phyloP scores from a whole-genome alignment of 2,888 invertebrate species.

The Autographa gamma region DNA sequence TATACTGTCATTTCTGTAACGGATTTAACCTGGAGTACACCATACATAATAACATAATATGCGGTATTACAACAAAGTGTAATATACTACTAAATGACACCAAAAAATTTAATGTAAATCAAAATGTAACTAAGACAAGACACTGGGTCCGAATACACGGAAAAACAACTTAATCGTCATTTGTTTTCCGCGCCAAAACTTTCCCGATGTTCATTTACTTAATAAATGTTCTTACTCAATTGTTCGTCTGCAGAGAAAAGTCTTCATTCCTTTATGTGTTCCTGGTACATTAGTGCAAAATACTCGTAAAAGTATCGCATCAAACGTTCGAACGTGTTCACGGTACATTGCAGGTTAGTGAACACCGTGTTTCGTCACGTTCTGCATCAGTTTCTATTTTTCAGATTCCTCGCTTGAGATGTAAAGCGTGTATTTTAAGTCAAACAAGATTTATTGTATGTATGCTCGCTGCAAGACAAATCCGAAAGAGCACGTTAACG shows the following conservation, averaged over 20 bases:
- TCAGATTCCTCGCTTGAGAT: conserved; percentile 15
- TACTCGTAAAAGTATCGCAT: conserved; percentile 29
- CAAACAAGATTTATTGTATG: conserved; percentile 5
- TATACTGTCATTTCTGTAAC: too few relatives aligned
- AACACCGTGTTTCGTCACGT: conserved; percentile 9
- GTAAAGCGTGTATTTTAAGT: conserved; percentile 9
- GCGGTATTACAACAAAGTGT: too few relatives aligned
- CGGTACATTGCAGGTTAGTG: conserved; percentile 20
- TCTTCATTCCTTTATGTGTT: neutral
- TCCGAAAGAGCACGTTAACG: conserved; percentile 6
- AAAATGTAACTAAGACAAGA: too few relatives aligned
- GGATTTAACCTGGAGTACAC: too few relatives aligned
- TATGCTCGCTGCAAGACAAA: neutral
- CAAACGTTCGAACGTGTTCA: conserved; percentile 25
- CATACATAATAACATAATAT: too few relatives aligned
- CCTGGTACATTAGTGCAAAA: conserved; percentile 11
- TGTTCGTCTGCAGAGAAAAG: neutral
- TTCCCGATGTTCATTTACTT: neutral
- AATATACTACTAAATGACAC: too few relatives aligned
- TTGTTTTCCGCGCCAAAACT: neutral
- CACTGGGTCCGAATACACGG: too few relatives aligned
- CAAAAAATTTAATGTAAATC: too few relatives aligned
- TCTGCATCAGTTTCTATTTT: conserved; percentile 22
- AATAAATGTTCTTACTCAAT: neutral
- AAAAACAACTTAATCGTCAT: neutral